A percentile compares a stretch with the other conserved stretches of the same genome.
Conservation (phyloP, 2,113 vertebrate genomes). For the Dromiciops gliroides region DNA sequence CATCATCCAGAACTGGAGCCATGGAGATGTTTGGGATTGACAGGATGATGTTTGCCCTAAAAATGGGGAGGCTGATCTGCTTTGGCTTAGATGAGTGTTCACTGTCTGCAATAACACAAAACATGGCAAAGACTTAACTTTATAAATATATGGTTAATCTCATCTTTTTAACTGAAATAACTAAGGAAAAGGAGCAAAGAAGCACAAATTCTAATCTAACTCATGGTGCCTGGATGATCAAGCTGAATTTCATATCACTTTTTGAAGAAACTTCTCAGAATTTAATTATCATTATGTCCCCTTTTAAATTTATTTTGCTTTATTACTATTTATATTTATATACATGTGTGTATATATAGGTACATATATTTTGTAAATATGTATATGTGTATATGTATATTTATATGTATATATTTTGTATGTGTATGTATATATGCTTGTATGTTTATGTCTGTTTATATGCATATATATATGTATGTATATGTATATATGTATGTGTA, state of each 20-base stretch:
- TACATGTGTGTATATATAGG: too few species aligned
- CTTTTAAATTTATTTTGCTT: not conserved
- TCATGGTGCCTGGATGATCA: not conserved
- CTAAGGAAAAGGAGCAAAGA: not conserved
- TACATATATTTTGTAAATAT: too few species aligned
- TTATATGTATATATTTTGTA: too few species aligned
- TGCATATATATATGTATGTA: too few species aligned
- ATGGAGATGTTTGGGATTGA: constrained; percentile 91
- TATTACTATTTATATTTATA: not conserved
- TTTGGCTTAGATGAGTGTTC: constrained; percentile 77
- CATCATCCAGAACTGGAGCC: constrained; percentile 90
- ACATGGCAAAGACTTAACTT: not conserved
- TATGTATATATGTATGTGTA: too few species aligned
- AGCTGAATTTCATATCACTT: not conserved
- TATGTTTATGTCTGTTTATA: too few species aligned
- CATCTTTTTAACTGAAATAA: constrained; percentile 13
- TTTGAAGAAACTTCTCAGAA: not conserved
- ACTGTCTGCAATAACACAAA: constrained; percentile 81
- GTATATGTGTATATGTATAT: too few species aligned
- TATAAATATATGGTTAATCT: not conserved
- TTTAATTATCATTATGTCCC: not conserved
- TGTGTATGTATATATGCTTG: too few species aligned
- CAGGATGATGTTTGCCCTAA: constrained; percentile 87
- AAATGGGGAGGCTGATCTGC: constrained; percentile 84
- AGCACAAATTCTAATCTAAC: not conserved